A percentile compares a stretch with the other conserved stretches of the same genome.
Conservation (phyloP, 1,140 invertebrate species). For the Tetragonula clypearis region DNA sequence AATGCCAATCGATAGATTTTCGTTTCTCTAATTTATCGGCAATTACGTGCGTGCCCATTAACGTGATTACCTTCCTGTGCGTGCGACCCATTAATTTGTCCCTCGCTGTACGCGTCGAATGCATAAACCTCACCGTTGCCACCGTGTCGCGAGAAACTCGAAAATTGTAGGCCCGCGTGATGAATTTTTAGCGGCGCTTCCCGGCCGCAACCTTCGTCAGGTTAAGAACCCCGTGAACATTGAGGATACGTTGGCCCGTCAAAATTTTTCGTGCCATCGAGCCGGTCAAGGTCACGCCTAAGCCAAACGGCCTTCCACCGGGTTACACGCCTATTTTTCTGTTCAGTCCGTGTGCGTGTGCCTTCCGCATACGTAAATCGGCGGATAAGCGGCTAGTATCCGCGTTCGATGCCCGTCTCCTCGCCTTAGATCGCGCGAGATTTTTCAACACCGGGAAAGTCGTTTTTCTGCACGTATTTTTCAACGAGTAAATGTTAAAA, state of each 20-base stretch:
- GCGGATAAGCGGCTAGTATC: background rate
- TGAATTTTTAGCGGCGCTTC: conserved; percentile 23
- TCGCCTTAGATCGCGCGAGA: background rate
- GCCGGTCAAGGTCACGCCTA: conserved; percentile 28
- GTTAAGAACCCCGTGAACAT: conserved; percentile 48
- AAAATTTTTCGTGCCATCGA: conserved; percentile 25
- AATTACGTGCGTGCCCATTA: conserved; percentile 38
- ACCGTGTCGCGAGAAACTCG: conserved; percentile 12
- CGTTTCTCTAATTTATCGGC: conserved; percentile 37
- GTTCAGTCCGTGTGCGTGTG: conserved; percentile 17
- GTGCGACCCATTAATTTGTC: conserved; percentile 19
- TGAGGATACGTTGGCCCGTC: conserved; percentile 28
- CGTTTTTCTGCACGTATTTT: too few relatives aligned
- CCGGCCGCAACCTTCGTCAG: conserved; percentile 7
- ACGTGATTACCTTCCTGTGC: conserved; percentile 28
- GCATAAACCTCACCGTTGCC: background rate
- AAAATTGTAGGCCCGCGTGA: background rate
- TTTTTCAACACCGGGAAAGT: background rate
- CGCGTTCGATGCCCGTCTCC: background rate
- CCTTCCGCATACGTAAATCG: conserved; percentile 42
- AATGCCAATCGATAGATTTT: background rate
- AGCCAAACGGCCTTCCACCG: conserved; percentile 20
- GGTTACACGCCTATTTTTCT: conserved; percentile 39
- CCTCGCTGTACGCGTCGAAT: conserved; percentile 1
- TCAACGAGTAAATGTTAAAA: background rate